phyloP scores from a whole-genome alignment of 2,797 vertebrate species.

The Apodemus agrarius region DNA sequence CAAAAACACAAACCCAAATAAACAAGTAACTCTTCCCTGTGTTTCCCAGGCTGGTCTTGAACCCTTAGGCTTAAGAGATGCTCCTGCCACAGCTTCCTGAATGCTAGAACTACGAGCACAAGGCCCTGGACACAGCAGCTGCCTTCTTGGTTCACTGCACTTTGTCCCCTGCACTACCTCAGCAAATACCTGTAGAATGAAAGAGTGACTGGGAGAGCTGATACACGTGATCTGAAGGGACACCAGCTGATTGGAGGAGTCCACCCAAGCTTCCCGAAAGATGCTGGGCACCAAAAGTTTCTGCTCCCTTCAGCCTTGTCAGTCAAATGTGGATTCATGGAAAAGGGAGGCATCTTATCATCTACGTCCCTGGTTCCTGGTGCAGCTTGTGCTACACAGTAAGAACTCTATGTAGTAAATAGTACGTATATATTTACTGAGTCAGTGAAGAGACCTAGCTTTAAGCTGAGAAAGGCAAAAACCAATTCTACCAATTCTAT shows the following conservation, averaged over 20 bases:
- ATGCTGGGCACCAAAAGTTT: background rate
- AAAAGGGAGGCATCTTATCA: background rate
- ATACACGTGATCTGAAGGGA: background rate
- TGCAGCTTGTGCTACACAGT: background rate
- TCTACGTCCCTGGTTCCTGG: background rate
- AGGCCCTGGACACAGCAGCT: no score
- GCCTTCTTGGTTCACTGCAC: background rate
- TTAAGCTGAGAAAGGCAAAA: background rate
- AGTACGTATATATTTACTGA: background rate
- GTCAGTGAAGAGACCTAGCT: background rate
- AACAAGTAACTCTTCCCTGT: background rate
- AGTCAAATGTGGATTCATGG: background rate
- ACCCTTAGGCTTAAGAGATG: background rate
- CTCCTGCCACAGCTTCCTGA: background rate
- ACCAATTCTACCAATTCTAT: background rate
- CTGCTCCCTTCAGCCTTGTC: background rate
- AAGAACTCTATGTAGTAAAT: background rate
- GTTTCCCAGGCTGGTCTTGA: background rate
- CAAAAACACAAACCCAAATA: background rate
- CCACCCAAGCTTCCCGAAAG: background rate
- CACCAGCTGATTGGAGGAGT: background rate
- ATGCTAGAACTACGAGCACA: background rate
- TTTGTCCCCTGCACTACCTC: background rate
- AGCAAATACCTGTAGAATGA: background rate
- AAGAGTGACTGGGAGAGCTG: background rate